These are phyloP conservation scores for Pristis pectinata DNA, from an alignment of 2,797 vertebrate genomes.

Conservation along the genomic window DNA sequence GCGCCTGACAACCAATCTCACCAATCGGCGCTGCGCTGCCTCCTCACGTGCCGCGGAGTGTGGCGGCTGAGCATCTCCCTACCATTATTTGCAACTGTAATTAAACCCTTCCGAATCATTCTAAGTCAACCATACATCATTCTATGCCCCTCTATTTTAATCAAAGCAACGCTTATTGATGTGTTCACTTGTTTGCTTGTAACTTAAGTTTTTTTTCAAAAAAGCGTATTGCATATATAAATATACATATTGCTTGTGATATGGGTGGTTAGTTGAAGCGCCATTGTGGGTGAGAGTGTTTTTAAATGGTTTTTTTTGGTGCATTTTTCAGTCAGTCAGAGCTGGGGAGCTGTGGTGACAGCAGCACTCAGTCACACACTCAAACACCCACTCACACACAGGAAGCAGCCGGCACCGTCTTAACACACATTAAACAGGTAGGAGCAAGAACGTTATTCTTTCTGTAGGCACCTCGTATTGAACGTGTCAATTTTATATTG, in stretches of 20 bases:
- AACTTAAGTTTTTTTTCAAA: background rate
- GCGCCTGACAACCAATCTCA: background rate
- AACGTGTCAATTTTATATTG: background rate
- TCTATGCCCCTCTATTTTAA: background rate
- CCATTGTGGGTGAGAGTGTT: constrained; percentile 31
- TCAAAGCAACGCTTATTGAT: background rate
- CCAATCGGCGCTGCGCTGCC: constrained; percentile 17
- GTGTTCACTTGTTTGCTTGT: background rate
- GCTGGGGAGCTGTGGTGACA: constrained; percentile 23
- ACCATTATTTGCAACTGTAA: background rate
- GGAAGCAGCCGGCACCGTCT: constrained; percentile 7
- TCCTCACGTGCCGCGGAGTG: constrained; percentile 8
- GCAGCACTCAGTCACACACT: constrained; percentile 28
- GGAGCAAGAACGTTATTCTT: constrained; percentile 30
- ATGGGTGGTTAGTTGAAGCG: constrained; percentile 27
- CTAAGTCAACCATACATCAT: background rate
- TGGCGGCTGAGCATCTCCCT: background rate
- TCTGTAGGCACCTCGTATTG: constrained; percentile 16
- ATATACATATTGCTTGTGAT: background rate
- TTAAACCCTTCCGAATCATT: constrained; percentile 1
- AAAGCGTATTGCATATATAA: background rate
- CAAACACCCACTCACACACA: constrained; percentile 14
- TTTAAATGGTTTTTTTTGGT: constrained; percentile 31
- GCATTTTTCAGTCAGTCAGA: constrained; percentile 25
- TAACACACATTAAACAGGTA: constrained; percentile 16